These are phyloP conservation scores for Cassiopea xamachana DNA, from an alignment of 30 jellyfish, hydroid and myxozoan species.

Conservation along the genomic window DNA sequence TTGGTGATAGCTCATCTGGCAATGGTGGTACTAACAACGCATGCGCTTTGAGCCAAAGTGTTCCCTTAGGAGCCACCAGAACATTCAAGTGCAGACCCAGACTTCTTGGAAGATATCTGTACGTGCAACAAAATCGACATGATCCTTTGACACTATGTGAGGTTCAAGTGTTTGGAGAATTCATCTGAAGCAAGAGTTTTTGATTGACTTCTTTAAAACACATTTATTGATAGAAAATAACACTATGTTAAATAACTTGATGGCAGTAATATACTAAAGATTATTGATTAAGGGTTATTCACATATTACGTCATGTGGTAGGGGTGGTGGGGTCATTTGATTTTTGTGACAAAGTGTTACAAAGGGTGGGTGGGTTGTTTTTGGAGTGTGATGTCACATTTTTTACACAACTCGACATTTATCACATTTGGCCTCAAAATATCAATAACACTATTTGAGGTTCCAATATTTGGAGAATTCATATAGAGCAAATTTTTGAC, in stretches of 20 bases:
- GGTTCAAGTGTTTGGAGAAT: slow-evolving; percentile 32
- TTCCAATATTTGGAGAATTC: slow-evolving; percentile 17
- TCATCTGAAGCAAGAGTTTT: neutral
- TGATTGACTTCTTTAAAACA: too few relatives aligned
- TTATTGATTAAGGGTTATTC: too few relatives aligned
- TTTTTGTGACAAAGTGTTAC: too few relatives aligned
- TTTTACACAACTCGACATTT: too few relatives aligned
- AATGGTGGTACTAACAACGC: neutral
- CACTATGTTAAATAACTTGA: neutral
- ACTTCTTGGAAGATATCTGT: slow-evolving; percentile 19
- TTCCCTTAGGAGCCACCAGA: slow-evolving; percentile 15
- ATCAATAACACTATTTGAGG: slow-evolving; percentile 14
- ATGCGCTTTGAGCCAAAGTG: slow-evolving; percentile 13
- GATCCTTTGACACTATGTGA: slow-evolving; percentile 13
- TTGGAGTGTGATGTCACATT: too few relatives aligned
- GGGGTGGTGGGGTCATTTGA: too few relatives aligned
- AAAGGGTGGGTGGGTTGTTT: too few relatives aligned
- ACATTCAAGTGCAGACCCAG: slow-evolving; percentile 24
- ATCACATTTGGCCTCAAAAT: too few relatives aligned
- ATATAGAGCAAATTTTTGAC: neutral
- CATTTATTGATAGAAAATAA: neutral
- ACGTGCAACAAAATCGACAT: neutral
- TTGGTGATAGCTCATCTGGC: slow-evolving; percentile 29
- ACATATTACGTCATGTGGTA: too few relatives aligned
- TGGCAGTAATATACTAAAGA: too few relatives aligned